Percentiles rank a stretch among this genome's conserved stretches.
These are phyloP conservation scores for Paracentrotus lividus DNA, from an alignment of 53 echinoderm and acorn worm genomes.

Conservation along the genomic window DNA sequence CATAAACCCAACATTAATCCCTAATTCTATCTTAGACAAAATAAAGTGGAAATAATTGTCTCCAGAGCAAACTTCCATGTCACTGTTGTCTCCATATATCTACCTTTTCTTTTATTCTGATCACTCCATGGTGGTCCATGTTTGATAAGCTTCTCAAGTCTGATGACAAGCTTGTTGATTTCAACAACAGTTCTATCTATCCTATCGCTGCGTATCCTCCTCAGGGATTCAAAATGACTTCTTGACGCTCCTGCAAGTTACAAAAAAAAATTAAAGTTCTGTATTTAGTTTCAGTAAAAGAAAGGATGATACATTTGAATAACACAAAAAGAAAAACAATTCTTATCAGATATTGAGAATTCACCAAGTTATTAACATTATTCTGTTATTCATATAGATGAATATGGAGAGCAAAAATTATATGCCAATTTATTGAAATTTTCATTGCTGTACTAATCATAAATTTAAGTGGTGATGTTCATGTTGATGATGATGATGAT, in stretches of 20 bases:
- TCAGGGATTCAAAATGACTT: slow-evolving; percentile 83
- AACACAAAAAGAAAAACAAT: too few relatives aligned
- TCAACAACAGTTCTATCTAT: slow-evolving; percentile 90
- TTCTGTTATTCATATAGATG: neutral
- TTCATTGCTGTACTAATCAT: neutral
- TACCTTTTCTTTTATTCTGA: slow-evolving; percentile 90
- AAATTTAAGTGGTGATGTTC: slow-evolving; percentile 2
- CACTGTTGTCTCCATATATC: neutral
- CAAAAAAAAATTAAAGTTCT: neutral
- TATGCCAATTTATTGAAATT: neutral
- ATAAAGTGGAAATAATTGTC: neutral
- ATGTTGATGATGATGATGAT: slow-evolving; percentile 52
- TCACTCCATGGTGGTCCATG: slow-evolving; percentile 76
- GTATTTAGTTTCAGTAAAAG: too few relatives aligned
- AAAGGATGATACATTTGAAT: neutral
- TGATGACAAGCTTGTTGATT: slow-evolving; percentile 90
- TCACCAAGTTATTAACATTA: neutral
- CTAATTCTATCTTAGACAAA: neutral
- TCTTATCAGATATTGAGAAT: too few relatives aligned
- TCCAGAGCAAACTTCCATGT: neutral
- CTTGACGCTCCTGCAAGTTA: slow-evolving; percentile 75
- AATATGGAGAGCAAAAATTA: neutral
- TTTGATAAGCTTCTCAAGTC: slow-evolving; percentile 89
- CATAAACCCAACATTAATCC: too few relatives aligned
- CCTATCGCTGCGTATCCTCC: slow-evolving; percentile 77